These are phyloP conservation scores for Malurus cyaneus DNA, from an alignment of 2,113 vertebrate genomes.

Conservation along the genomic window DNA sequence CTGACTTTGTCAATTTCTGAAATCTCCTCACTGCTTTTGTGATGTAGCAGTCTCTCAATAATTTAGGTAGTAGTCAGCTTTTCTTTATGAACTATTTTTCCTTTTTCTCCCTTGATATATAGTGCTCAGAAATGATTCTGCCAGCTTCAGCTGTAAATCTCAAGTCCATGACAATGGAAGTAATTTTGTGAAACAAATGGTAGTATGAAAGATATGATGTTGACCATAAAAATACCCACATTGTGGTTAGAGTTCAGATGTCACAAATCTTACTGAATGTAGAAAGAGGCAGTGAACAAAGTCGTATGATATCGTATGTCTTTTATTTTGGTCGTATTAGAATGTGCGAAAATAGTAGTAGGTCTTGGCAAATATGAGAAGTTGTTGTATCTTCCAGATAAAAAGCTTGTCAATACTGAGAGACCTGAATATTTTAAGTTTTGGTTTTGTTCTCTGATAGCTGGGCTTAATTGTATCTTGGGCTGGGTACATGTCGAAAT, in stretches of 20 bases:
- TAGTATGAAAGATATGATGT: background rate
- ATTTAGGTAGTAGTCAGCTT: background rate
- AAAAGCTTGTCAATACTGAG: background rate
- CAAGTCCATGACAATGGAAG: background rate
- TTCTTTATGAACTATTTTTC: background rate
- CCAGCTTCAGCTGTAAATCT: conserved; percentile 5
- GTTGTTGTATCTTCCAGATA: background rate
- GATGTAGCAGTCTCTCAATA: background rate
- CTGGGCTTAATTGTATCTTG: background rate
- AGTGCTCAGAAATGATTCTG: background rate
- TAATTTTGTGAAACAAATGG: conserved; percentile 7
- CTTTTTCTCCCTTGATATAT: background rate
- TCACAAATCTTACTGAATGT: background rate
- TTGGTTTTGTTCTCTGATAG: background rate
- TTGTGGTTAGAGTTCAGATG: background rate
- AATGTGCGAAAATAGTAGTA: background rate
- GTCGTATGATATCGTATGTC: background rate
- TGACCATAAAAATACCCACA: background rate
- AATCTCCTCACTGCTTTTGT: background rate
- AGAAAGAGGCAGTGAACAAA: background rate
- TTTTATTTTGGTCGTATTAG: background rate
- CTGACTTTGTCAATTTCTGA: background rate
- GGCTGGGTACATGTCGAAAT: background rate
- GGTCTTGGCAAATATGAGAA: background rate
- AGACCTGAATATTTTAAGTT: background rate